Percentiles rank a stretch among this genome's conserved stretches.
phyloP scores from a whole-genome alignment of 2,113 vertebrate species.

The Onychostoma macrolepis region DNA sequence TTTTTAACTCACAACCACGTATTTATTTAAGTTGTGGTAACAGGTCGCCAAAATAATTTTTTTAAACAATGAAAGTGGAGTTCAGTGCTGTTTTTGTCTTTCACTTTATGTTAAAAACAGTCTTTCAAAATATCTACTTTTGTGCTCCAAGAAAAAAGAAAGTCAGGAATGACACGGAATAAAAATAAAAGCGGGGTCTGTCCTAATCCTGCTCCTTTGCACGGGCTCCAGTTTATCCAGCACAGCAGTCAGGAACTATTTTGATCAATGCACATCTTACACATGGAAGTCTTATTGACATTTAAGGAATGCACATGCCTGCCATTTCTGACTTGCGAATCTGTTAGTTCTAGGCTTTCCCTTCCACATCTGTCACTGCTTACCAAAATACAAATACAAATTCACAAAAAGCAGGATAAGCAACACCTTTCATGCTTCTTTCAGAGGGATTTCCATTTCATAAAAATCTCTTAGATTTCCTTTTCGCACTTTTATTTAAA shows the following conservation, averaged over 20 bases:
- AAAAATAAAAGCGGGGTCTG: conserved; percentile 29
- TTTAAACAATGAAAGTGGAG: background rate
- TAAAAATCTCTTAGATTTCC: conserved; percentile 50
- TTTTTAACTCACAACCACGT: too few species aligned
- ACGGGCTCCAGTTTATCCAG: conserved; percentile 43
- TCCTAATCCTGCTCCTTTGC: conserved; percentile 47
- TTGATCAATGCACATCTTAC: conserved; percentile 59
- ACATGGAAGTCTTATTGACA: conserved; percentile 70
- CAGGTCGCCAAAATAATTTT: too few species aligned
- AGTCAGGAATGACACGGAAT: background rate
- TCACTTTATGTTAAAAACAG: background rate
- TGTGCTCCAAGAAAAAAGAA: background rate
- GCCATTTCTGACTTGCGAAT: conserved; percentile 65
- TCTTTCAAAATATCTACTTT: background rate
- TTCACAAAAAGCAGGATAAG: conserved; percentile 45
- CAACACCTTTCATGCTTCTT: conserved; percentile 38
- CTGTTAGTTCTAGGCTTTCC: conserved; percentile 61
- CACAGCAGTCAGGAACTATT: conserved; percentile 58
- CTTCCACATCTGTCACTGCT: conserved; percentile 59
- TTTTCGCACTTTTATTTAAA: conserved; percentile 46
- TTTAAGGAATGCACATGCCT: conserved; percentile 69
- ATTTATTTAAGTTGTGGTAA: too few species aligned
- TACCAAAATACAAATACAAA: conserved; percentile 38
- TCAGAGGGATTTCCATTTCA: conserved; percentile 50
- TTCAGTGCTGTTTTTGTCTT: background rate